Evolutionary conservation across 2,888 invertebrate species (phyloP).

Genomic region (Kryphioiulus occultus): DNA sequence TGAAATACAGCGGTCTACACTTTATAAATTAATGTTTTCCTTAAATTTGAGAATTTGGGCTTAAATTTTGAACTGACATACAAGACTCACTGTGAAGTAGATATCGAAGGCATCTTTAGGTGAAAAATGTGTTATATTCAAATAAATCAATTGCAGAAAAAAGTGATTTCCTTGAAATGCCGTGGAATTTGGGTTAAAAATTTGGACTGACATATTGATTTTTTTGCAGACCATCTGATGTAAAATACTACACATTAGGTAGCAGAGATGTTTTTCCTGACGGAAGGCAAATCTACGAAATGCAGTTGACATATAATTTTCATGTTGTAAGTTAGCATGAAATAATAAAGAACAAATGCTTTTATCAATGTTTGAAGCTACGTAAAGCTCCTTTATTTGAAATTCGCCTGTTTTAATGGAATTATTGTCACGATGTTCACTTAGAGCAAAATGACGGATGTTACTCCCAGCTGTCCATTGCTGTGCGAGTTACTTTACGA

Average conservation of each 20-base stretch:
- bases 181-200: neutral
- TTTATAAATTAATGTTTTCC: no score
- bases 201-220: neutral
- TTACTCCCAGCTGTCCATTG: slow-evolving; percentile 78
- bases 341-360: neutral
- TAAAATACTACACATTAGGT: slow-evolving; percentile 80
- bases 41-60: slow-evolving; percentile 40
- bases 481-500: slow-evolving; percentile 92
- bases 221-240: slow-evolving; percentile 75
- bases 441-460: slow-evolving; percentile 78
- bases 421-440: neutral
- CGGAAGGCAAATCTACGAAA: slow-evolving; percentile 87
- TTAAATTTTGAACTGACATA: neutral
- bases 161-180: no score
- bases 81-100: no score
- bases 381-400: no score
- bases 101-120: no score
- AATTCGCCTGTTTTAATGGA: neutral
- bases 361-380: neutral
- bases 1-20: no score
- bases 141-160: no score
- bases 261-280: slow-evolving; percentile 85
- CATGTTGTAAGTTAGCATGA: slow-evolving; percentile 66
- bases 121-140: no score
- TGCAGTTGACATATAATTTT: slow-evolving; percentile 86